Base-by-base conservation (phyloP, 2,113 vertebrate species). In the Lota lota region DNA sequence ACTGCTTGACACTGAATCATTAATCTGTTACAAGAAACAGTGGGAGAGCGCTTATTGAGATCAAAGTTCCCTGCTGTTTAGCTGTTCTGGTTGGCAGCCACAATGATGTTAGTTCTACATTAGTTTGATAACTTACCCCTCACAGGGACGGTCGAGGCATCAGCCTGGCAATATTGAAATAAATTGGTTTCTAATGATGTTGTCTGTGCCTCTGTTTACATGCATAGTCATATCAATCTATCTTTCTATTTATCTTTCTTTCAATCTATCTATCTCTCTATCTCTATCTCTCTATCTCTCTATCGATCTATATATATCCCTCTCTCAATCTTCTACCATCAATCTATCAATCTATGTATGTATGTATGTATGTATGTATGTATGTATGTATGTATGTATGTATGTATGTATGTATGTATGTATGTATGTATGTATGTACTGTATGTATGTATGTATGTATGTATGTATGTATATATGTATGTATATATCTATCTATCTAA, bases 21-120 rank as follows among this genome's bases (percentile, higher is more conserved):
- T 90, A 82, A 85, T 77, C 77, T 80, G 82, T 83, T 82, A 80
- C 61, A 54, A 81, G 84, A 74, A 85, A 64, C 85, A 66, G 70
- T 67, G 11, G 53, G 86, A 85, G 83, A 79, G 50, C 85, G 85
- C 75, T 83, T 90, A 82, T 66, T 74, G 76, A 77, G 76, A 86
- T 86, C 75, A 73, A 20, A 10, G 73, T 74, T 85, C 79, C 89
- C 89, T 79, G 79, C 85, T 92, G 92, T 69, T 86, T 72, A 78
- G 69, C 79, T 74, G 79, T 88, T 90, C 73, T 75, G 73, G 81
- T 75, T 75, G 61, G 70, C 24, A 82, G 86, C 58, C 68, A 61
- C 88, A 84, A 79, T 85, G 84, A 89, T 83, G 84, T 83, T 81
- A 87, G 86, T 77, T 77, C 69, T 87, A 74, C 76, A 82, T 83